Percentiles rank a stretch among this genome's conserved stretches.
Evolutionary conservation across 2,888 invertebrate species (phyloP).

Genomic region (Oscheius sp.): DNA sequence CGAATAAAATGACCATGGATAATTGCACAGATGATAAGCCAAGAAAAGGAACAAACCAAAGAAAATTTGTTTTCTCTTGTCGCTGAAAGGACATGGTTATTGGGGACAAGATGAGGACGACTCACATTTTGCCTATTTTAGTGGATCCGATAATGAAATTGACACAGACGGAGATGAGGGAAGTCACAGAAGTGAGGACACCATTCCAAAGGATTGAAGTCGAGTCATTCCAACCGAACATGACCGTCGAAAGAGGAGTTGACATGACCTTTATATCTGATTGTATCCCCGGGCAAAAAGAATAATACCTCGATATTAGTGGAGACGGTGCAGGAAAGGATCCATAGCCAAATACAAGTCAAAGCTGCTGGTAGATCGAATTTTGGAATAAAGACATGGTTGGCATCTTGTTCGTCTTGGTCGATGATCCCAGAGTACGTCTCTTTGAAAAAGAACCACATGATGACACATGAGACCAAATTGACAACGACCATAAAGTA

Average conservation of each 20-base stretch:
- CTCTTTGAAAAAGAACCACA: conserved; percentile 52
- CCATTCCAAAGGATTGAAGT: conserved; percentile 55
- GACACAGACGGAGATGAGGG: conserved; percentile 51
- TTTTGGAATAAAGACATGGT: conserved; percentile 48
- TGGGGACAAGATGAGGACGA: not conserved
- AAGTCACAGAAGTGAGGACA: conserved; percentile 48
- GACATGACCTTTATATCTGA: conserved; percentile 39
- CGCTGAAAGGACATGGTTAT: conserved; percentile 10
- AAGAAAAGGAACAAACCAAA: conserved; percentile 51
- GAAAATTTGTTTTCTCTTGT: conserved; percentile 45
- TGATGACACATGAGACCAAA: conserved; percentile 41
- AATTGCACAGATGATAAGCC: conserved; percentile 51
- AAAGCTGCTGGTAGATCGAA: conserved; percentile 53
- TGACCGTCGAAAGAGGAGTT: conserved; percentile 51
- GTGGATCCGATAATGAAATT: conserved; percentile 53
- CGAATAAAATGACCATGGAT: conserved; percentile 52
- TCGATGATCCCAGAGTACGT: conserved; percentile 56
- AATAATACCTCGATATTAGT: conserved; percentile 60
- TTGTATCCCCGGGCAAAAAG: not conserved
- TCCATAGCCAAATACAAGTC: conserved; percentile 57
- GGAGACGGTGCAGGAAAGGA: conserved; percentile 52
- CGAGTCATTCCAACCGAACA: conserved; percentile 57
- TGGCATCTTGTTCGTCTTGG: conserved; percentile 43
- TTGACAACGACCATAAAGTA: conserved; percentile 54
- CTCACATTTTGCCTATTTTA: conserved; percentile 52